phyloP scores from a whole-genome alignment of 2,113 vertebrate genomes.

The Vulpes vulpes region DNA sequence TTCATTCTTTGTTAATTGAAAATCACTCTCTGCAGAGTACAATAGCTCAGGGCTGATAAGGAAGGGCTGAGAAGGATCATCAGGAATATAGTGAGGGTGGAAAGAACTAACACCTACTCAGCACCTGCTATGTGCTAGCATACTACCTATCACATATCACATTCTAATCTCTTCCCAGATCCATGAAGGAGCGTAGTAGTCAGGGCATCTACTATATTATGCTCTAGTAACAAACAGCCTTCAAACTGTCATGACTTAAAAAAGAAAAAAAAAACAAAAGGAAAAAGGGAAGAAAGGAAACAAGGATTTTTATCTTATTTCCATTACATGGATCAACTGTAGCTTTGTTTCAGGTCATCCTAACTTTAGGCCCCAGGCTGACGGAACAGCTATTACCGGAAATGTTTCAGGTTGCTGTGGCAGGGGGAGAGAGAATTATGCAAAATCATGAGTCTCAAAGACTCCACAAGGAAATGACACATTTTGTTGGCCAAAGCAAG shows the following conservation, averaged over 20 bases:
- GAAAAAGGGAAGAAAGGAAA: neutral
- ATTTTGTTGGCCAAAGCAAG: conserved; percentile 29
- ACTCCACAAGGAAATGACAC: conserved; percentile 28
- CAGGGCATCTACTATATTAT: neutral
- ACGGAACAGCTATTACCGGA: neutral
- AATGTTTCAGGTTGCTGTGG: neutral
- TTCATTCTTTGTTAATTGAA: conserved; percentile 30
- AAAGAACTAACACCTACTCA: neutral
- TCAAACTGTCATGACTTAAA: neutral
- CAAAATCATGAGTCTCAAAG: neutral
- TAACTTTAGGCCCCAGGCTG: neutral
- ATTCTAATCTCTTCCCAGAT: neutral
- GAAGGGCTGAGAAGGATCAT: neutral
- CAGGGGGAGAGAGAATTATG: neutral
- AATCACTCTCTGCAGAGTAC: neutral
- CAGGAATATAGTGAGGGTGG: neutral
- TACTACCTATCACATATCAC: neutral
- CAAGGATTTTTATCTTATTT: neutral
- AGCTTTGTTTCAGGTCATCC: neutral
- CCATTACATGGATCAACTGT: neutral
- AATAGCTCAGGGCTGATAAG: neutral
- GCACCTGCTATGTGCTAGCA: neutral
- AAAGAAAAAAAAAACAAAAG: neutral
- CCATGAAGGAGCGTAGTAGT: neutral
- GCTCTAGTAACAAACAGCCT: neutral